Evolutionary conservation across 2,113 vertebrate genomes (phyloP).

Genomic region (Glaucidium brasilianum): DNA sequence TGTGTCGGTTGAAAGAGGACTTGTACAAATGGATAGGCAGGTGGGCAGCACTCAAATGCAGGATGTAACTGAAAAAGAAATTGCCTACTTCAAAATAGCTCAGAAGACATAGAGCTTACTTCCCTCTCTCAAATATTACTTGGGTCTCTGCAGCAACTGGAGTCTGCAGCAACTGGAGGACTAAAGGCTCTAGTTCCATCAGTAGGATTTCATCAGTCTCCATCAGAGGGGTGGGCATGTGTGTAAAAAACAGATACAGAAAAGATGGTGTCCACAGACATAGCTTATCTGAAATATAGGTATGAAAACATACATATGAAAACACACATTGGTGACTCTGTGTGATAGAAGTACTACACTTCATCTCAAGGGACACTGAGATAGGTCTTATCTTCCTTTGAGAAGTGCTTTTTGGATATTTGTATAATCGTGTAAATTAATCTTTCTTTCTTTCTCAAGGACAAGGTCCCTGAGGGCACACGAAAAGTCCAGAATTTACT

Average conservation of each 20-base stretch:
- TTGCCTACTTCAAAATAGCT: not conserved
- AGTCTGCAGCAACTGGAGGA: not conserved
- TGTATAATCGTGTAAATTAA: not conserved
- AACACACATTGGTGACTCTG: fast-evolving
- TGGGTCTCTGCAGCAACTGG: not conserved
- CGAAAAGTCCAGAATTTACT: not conserved
- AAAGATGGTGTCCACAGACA: not conserved
- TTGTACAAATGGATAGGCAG: not conserved
- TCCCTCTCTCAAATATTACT: not conserved
- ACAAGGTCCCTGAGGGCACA: not conserved
- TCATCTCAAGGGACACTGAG: not conserved
- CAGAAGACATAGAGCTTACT: not conserved
- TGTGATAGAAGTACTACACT: not conserved
- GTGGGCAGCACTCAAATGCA: not conserved
- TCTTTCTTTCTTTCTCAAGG: not conserved
- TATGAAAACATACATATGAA: not conserved
- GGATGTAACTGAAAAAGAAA: not conserved
- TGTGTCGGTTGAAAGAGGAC: not conserved
- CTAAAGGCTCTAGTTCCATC: not conserved
- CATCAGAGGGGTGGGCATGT: no score
- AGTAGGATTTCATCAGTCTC: not conserved
- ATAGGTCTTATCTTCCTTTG: not conserved
- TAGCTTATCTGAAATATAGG: not conserved
- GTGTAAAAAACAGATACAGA: not conserved
- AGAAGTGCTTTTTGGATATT: not conserved